Conservation (phyloP, 2,888 invertebrate genomes). For the Euclidia mi region DNA sequence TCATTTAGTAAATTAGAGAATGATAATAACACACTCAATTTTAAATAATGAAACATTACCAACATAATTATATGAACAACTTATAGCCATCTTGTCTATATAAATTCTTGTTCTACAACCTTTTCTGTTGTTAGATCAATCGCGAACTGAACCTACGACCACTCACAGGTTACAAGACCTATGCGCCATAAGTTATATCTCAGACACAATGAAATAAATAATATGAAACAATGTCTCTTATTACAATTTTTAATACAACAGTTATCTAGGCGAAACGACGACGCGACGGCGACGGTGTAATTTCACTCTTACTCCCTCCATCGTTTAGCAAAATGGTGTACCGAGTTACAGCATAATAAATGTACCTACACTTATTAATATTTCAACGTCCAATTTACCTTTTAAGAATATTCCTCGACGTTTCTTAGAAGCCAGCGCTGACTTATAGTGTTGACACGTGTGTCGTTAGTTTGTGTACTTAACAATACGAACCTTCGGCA, state of each 20-base stretch:
- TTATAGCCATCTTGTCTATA: too few species aligned
- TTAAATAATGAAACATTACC: too few species aligned
- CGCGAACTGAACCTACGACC: too few species aligned
- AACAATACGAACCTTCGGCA: conserved; percentile 47
- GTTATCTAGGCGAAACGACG: background rate
- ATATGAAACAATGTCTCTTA: background rate
- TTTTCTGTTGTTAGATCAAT: too few species aligned
- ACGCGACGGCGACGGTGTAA: background rate
- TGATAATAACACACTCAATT: too few species aligned
- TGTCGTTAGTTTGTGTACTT: conserved; percentile 35
- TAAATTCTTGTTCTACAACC: too few species aligned
- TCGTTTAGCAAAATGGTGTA: background rate
- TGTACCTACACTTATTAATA: conserved; percentile 22
- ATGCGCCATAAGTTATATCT: too few species aligned
- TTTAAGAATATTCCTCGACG: conserved; percentile 17
- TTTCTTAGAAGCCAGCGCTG: conserved; percentile 6
- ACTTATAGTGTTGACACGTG: conserved; percentile 29
- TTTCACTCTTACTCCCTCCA: background rate
- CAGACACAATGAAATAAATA: background rate
- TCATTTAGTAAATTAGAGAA: too few species aligned
- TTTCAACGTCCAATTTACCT: conserved; percentile 28
- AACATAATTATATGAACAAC: too few species aligned
- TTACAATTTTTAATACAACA: conserved; percentile 2
- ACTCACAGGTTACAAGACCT: too few species aligned
- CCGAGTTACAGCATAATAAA: background rate